Base-by-base conservation (phyloP, 2,888 invertebrate species). In the Strigamia maritima region DNA sequence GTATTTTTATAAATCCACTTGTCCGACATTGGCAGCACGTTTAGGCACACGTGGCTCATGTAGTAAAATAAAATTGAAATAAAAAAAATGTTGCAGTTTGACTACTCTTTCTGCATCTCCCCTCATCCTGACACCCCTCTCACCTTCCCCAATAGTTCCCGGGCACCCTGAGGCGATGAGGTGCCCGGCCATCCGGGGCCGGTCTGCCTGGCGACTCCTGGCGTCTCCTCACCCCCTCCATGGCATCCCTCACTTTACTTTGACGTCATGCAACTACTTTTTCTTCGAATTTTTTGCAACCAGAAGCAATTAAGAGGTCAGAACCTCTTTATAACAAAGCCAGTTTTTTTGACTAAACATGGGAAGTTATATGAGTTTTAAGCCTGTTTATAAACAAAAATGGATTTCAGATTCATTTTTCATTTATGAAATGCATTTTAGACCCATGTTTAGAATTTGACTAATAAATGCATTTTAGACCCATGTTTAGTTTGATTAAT, bases 181-280 rank as follows among this genome's bases (percentile, higher is more conserved):
- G 70, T 70, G 70, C 70, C 70, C 70, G 70, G 70, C 70, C 70
- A 70, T 70, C 70, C 70, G 70, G 60, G 70, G 28, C 70, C 70
- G 70, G 28, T 70, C 70, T 26, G 70, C 70, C 70, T 70, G 70
- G 70, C 70, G 70, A 70, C 70, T 70, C 70, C 22, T 28, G 12
- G 24, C 26, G 70, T 12, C 70, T 26, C 70, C 28, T 28, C 14
- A 1, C 26, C 70, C 70, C 26, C 28, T 28, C 28, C 70, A 12
- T n/a, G 28, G 14, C 28, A 70, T 28, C 70, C 54, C 54, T 54
- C 54, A 54, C 54, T n/a, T 54, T n/a, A 54, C 19, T 44, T 35
- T 54, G 54, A 54, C 54, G 54, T 54, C 54, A 54, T 35, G 35
- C 35, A 35, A 10, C 35, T 35, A 35, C 35, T 35, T 35, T 35